Evolutionary conservation across 2,113 vertebrate genomes (phyloP), one percentile per base, ranked within the genome.

Genomic region (Corydoras sp.): DNA sequence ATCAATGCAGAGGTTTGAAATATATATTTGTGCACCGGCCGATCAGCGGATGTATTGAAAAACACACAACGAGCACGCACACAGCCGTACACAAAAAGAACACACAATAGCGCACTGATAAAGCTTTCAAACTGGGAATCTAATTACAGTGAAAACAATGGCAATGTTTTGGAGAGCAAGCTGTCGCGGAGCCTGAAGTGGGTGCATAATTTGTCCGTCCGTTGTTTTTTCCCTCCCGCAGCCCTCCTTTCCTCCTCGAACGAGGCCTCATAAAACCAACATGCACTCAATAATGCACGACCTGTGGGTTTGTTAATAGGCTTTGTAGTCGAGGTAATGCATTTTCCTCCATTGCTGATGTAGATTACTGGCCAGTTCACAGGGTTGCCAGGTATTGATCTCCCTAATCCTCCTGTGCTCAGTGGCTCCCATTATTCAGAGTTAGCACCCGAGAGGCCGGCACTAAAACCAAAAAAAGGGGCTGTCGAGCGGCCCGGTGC

Each of bases 311-410:
- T 81, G 85, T 89, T 89, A 87, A 87, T 85, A 86, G 82, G 84
- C 87, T 88, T 84, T 86, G 86, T 87, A 86, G 87, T 86, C 78
- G 83, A 80, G 80, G 82, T 88, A 86, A 88, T 88, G 83, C 81
- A 85, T 87, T 86, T 85, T 78, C 85, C 77, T 85, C 86, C 86
- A 88, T 85, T 84, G 84, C 83, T 83, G 80, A 83, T 80, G 80
- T 85, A 87, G 83, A 86, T 85, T 85, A 86, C 76, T 59, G 75
- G 80, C 79, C 58, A 58, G 61, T 76, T 78, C 81, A 77, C 75
- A 65, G 65, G 72, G 74, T 81, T 80, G 85, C 83, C 82, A 83
- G 79, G 67, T 85, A 88, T 89, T 58, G 86, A 88, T 82, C 81
- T 48, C 65, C 53, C 71, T 83, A 85, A 85, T 87, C 81, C 80